Conservation (phyloP, 2,888 invertebrate genomes). For the Teinopalpus imperialis region DNA sequence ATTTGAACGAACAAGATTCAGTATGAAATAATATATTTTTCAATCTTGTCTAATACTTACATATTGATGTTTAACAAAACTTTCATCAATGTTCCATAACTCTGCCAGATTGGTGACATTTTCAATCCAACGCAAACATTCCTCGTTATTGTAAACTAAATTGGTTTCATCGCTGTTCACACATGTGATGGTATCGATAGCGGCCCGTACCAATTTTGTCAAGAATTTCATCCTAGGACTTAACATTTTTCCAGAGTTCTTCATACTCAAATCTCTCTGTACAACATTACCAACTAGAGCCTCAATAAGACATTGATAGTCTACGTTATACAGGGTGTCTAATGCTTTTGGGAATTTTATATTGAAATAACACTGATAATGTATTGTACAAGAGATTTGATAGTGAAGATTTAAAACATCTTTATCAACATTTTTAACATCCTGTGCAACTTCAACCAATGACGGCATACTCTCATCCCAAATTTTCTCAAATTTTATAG, state of each 20-base stretch:
- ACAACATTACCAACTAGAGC: slow-evolving; percentile 60
- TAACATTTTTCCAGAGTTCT: slow-evolving; percentile 86
- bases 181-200: slow-evolving; percentile 87
- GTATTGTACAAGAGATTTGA: slow-evolving; percentile 88
- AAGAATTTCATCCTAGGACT: slow-evolving; percentile 87
- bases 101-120: slow-evolving; percentile 86
- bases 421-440: slow-evolving; percentile 88
- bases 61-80: slow-evolving; percentile 89
- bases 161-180: slow-evolving; percentile 76
- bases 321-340: slow-evolving; percentile 89
- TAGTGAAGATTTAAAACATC: slow-evolving; percentile 90
- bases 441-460: slow-evolving; percentile 89
- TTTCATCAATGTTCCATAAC: slow-evolving; percentile 89
- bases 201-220: slow-evolving; percentile 86
- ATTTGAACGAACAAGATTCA: too few relatives aligned
- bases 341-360: slow-evolving; percentile 88
- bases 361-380: slow-evolving; percentile 90
- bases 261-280: slow-evolving; percentile 81
- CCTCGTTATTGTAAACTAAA: slow-evolving; percentile 60
- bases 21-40: too few relatives aligned
- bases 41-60: slow-evolving; percentile 82
- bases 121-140: slow-evolving; percentile 85
- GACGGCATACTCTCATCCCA: slow-evolving; percentile 86
- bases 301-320: slow-evolving; percentile 82
- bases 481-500: slow-evolving; percentile 83